These are phyloP conservation scores for Formica selysi DNA, from an alignment of 1,140 invertebrate species.

Conservation along the genomic window DNA sequence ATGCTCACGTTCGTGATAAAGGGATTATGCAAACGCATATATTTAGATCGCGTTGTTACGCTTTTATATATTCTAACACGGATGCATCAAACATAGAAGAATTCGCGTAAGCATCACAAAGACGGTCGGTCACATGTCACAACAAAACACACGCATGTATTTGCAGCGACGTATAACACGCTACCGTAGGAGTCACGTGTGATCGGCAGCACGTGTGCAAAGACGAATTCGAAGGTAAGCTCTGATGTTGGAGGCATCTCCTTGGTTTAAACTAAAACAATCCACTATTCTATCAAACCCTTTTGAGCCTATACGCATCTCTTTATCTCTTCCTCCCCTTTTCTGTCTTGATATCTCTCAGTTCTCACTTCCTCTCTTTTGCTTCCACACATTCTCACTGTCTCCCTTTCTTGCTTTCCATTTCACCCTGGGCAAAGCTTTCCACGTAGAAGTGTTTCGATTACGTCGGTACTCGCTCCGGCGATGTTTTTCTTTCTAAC, in stretches of 20 bases:
- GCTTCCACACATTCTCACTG: background rate
- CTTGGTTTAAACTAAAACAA: constrained; percentile 50
- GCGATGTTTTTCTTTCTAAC: constrained; percentile 67
- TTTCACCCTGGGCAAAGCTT: constrained; percentile 74
- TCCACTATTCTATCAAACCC: background rate
- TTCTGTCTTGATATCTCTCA: constrained; percentile 5
- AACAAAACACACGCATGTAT: constrained; percentile 26
- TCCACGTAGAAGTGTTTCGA: constrained; percentile 71
- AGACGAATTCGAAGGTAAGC: constrained; percentile 35
- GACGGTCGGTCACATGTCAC: constrained; percentile 9
- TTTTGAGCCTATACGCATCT: background rate
- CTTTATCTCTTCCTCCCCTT: background rate
- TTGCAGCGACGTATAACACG: constrained; percentile 30
- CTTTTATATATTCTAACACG: constrained; percentile 14
- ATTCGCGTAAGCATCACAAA: constrained; percentile 29
- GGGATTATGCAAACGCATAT: background rate
- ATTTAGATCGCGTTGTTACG: background rate
- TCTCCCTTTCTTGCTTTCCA: constrained; percentile 65
- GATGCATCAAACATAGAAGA: constrained; percentile 23
- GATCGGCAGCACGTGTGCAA: background rate
- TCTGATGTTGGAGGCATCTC: constrained; percentile 11
- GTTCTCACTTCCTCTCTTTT: constrained; percentile 4
- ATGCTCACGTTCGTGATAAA: constrained; percentile 13
- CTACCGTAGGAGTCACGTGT: background rate
- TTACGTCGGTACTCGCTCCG: constrained; percentile 67